Percentiles rank a stretch among this genome's conserved stretches.
Evolutionary conservation across 2,888 invertebrate species (phyloP).

Genomic region (Trachelus tabidus): DNA sequence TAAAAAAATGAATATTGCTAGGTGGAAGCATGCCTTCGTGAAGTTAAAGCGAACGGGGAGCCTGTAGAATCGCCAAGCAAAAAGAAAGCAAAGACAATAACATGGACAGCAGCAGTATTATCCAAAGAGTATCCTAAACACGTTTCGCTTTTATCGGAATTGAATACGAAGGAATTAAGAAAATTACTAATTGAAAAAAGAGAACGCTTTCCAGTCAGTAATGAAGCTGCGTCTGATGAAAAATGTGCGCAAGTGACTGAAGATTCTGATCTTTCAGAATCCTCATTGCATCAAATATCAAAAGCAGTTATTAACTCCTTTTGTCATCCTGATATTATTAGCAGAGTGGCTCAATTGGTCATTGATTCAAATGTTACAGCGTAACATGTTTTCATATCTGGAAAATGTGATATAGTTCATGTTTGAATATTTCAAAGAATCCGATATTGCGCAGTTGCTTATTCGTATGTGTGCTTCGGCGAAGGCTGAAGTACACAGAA

Average conservation of each 20-base stretch:
- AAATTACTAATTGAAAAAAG: constrained; percentile 41
- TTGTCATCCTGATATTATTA: constrained; percentile 73
- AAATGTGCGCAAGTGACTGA: neutral
- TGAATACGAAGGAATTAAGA: constrained; percentile 34
- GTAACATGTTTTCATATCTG: neutral
- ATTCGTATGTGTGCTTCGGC: neutral
- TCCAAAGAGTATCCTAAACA: constrained; percentile 34
- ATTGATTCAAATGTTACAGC: neutral
- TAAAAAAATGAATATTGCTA: neutral
- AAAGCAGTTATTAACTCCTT: constrained; percentile 73
- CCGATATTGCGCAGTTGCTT: neutral
- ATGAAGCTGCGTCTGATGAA: neutral
- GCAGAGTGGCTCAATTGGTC: constrained; percentile 61
- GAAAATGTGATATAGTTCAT: neutral
- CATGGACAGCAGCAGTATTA: constrained; percentile 40
- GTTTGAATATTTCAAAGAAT: neutral
- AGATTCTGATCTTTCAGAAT: neutral
- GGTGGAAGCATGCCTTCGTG: neutral
- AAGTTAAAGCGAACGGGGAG: neutral
- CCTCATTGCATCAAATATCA: constrained; percentile 33
- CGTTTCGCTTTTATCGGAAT: constrained; percentile 32
- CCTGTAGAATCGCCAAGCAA: neutral
- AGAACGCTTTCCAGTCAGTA: constrained; percentile 30
- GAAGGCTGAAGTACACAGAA: neutral
- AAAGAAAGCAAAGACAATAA: neutral